These are phyloP conservation scores for Ranitomeya variabilis DNA, from an alignment of 2,113 vertebrate species.

Conservation along the genomic window DNA sequence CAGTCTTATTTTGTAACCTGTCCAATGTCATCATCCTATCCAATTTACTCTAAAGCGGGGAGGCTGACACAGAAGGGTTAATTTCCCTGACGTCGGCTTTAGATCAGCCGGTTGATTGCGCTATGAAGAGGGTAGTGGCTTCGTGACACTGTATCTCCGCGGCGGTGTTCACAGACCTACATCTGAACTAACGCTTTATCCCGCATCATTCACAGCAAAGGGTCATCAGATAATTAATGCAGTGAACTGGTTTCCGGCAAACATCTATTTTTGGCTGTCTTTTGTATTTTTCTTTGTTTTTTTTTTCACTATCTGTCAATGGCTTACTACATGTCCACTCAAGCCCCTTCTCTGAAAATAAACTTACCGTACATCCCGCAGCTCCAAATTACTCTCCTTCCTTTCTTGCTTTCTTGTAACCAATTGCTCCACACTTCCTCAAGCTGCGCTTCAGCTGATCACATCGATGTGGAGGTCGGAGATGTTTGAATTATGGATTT, in stretches of 20 bases:
- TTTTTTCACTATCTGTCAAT: background rate
- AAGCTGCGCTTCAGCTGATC: background rate
- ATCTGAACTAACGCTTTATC: constrained; percentile 17
- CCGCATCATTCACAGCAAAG: background rate
- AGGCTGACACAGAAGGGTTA: background rate
- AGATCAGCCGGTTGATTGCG: background rate
- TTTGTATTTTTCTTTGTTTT: background rate
- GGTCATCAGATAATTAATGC: constrained; percentile 31
- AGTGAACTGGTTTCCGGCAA: constrained; percentile 4
- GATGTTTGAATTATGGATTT: background rate
- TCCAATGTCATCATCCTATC: no score
- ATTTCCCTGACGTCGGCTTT: background rate
- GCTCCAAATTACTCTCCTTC: constrained; percentile 20
- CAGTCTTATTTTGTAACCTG: background rate
- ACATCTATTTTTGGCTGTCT: constrained; percentile 34
- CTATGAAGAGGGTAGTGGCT: background rate
- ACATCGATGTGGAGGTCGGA: background rate
- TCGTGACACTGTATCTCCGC: background rate
- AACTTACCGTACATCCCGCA: constrained; percentile 8
- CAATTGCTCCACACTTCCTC: background rate
- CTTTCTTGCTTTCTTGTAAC: background rate
- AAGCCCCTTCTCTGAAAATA: background rate
- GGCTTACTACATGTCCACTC: background rate
- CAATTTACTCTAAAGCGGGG: background rate
- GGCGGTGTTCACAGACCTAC: constrained; percentile 33